Evolutionary conservation across 2,888 invertebrate species (phyloP), one percentile per base, ranked within the genome.

Genomic region (Stictocephala bisonia): DNA sequence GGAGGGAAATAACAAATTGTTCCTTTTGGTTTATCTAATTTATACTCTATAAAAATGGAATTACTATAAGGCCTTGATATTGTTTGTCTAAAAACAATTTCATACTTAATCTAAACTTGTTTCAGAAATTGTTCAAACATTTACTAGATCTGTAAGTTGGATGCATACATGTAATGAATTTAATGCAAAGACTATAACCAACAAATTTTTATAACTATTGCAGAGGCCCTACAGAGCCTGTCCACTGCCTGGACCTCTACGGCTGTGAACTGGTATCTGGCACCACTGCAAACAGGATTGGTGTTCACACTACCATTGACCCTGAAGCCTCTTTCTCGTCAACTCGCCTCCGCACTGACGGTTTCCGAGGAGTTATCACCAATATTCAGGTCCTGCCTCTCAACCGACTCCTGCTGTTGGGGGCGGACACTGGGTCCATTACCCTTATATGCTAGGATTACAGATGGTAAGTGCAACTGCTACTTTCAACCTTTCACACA

Each of bases 191-290:
- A 11, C 9, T 11, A n/a, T n/a, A n/a, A n/a, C n/a, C n/a, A n/a
- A n/a, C n/a, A n/a, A 7, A 22, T 29, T 26, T 35, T 64, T 27
- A 7, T 44, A 71, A 56, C 31, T 56, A 73, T 81, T 82, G 74
- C 85, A 95, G 95, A 86, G 96, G 96, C 74, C 91, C 92, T 66
- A 93, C 94, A 1, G 97, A 97, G 83, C 96, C 97, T 0, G 95
- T 96, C 1, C 96, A 97, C 85, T 95, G 95, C 80, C 88, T 96
- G 75, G 89, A 91, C 48, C 88, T 91, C 48, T 92, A 93, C 84
- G 91, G 92, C 82, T 88, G 90, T 79, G 94, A 95, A 83, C 85
- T 98, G 74, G 90, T 97, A 76, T 93, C 95, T 6, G 97, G 95
- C 29, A 97, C 97, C 0, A 96, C 96, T 0, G 96, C 94, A 74